phyloP scores from a whole-genome alignment of 2,797 vertebrate species.

The Chrosomus eos region DNA sequence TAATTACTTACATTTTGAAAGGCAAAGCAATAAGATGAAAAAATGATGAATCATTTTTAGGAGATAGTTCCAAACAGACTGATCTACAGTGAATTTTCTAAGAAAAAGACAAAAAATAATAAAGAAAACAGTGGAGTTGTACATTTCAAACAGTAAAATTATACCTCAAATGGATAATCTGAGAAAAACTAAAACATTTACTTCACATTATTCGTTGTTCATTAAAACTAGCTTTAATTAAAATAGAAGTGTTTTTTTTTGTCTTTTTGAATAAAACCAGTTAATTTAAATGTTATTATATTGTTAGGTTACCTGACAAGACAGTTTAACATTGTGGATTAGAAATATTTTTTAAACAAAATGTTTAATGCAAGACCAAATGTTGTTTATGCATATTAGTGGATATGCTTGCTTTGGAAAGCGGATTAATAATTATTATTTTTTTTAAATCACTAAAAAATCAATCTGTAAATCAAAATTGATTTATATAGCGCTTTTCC shows the following conservation, averaged over 20 bases:
- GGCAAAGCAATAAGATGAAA: not conserved
- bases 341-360: not conserved
- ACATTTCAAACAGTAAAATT: not conserved
- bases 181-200: too few species aligned
- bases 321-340: not conserved
- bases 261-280: not conserved
- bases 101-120: not conserved
- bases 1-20: constrained; percentile 15
- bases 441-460: not conserved
- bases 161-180: not conserved
- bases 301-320: not conserved
- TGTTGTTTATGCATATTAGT: not conserved
- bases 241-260: not conserved
- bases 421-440: too few species aligned
- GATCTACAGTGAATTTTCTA: not conserved
- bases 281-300: not conserved
- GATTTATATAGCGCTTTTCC: not conserved
- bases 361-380: not conserved
- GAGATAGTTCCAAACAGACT: not conserved
- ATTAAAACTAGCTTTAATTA: too few species aligned
- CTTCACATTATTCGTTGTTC: too few species aligned
- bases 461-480: not conserved
- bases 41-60: not conserved
- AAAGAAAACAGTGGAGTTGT: not conserved
- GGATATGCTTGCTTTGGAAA: not conserved